Conservation (phyloP, 2,113 vertebrate species). For the Psephotus haematonotus region DNA sequence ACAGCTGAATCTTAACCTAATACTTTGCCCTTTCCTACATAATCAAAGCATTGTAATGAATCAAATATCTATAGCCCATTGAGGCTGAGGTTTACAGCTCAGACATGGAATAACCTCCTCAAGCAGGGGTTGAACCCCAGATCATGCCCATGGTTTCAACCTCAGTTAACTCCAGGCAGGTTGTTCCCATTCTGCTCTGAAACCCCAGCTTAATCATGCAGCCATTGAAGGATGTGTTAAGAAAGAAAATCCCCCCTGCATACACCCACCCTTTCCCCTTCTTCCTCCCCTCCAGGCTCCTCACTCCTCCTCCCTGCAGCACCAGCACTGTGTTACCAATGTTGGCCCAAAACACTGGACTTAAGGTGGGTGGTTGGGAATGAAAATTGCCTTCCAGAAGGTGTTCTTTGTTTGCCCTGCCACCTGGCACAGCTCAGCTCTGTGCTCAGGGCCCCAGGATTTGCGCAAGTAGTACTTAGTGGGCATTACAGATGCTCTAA, state of each 20-base stretch:
- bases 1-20: not conserved
- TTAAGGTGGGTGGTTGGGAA: accelerated
- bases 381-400: not conserved
- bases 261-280: not conserved
- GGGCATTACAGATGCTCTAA: not conserved
- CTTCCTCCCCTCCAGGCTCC: not conserved
- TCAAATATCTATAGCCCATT: not conserved
- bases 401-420: not conserved
- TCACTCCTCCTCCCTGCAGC: not conserved
- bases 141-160: not conserved
- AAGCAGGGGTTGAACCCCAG: not conserved
- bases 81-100: not conserved
- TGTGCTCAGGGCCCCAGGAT: not conserved
- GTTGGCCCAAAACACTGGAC: not conserved
- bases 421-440: not conserved
- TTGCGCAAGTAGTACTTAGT: not conserved
- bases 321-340: not conserved
- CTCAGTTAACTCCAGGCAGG: not conserved
- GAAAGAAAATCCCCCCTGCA: not conserved
- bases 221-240: not conserved
- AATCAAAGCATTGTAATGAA: not conserved
- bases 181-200: not conserved
- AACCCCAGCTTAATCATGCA: not conserved
- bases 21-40: not conserved
- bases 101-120: not conserved